phyloP scores from a whole-genome alignment of 2,888 invertebrate genomes.

The Galerucella calmariensis region DNA sequence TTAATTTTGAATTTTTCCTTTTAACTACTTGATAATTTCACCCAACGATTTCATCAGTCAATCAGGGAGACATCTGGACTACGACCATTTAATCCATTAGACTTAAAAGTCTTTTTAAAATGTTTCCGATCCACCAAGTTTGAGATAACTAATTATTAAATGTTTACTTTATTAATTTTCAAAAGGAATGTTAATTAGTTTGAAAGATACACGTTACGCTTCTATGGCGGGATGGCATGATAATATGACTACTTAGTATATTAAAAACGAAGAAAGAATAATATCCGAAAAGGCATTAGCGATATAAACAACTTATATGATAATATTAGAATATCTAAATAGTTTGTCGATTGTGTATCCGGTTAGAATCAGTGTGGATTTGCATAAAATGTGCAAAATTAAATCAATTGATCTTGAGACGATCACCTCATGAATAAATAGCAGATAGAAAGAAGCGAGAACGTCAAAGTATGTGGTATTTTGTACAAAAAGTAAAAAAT shows the following conservation, averaged over 20 bases:
- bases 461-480: too few relatives aligned
- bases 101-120: neutral
- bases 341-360: neutral
- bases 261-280: neutral
- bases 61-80: neutral
- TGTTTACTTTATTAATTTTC: conserved; percentile 5
- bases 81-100: neutral
- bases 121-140: conserved; percentile 3
- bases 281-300: neutral
- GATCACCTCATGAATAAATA: neutral
- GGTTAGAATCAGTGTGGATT: neutral
- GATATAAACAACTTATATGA: neutral
- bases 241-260: neutral
- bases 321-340: neutral
- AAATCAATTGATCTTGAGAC: neutral
- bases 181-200: conserved; percentile 5
- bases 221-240: neutral
- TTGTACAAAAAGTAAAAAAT: neutral
- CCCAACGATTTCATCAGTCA: neutral
- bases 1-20: too few relatives aligned
- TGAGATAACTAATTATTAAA: neutral
- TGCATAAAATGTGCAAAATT: conserved; percentile 3
- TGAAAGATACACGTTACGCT: neutral
- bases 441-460: neutral
- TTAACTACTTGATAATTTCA: neutral